Percentiles rank a stretch among this genome's conserved stretches.
These are phyloP conservation scores for Lasioglossum marginatum DNA, from an alignment of 2,888 invertebrate genomes.

Conservation along the genomic window DNA sequence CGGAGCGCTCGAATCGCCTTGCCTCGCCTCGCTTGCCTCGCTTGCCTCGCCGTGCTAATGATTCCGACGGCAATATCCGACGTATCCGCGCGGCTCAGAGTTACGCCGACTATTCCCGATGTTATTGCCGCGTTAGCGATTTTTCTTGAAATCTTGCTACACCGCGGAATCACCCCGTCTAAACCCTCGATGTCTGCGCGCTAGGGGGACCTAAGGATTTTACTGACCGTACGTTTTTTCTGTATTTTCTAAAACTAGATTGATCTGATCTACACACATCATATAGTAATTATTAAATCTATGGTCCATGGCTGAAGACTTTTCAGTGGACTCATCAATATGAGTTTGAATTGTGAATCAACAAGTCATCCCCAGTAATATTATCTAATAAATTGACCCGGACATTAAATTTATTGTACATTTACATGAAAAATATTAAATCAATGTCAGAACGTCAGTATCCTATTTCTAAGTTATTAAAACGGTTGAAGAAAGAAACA, in stretches of 20 bases:
- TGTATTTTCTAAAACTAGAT: background rate
- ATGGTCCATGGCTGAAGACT: too few species aligned
- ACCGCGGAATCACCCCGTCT: background rate
- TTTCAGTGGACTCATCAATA: too few species aligned
- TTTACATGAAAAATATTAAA: too few species aligned
- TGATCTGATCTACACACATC: background rate
- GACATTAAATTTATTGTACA: too few species aligned
- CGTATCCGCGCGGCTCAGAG: conserved; percentile 7
- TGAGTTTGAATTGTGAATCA: too few species aligned
- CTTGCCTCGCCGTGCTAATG: conserved; percentile 57
- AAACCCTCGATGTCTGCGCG: background rate
- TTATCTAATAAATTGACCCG: too few species aligned
- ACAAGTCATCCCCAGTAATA: too few species aligned
- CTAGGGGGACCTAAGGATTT: background rate
- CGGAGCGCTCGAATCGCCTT: background rate
- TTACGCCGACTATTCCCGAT: conserved; percentile 13
- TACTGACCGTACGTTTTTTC: background rate
- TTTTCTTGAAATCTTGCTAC: background rate
- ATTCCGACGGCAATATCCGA: conserved; percentile 54
- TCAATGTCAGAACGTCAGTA: background rate
- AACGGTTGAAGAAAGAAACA: background rate
- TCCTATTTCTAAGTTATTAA: background rate
- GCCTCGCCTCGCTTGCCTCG: background rate
- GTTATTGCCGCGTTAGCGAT: background rate
- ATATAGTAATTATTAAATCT: too few species aligned